These are phyloP conservation scores for Eubasilissa regina DNA, from an alignment of 1,140 invertebrate genomes.

Conservation along the genomic window DNA sequence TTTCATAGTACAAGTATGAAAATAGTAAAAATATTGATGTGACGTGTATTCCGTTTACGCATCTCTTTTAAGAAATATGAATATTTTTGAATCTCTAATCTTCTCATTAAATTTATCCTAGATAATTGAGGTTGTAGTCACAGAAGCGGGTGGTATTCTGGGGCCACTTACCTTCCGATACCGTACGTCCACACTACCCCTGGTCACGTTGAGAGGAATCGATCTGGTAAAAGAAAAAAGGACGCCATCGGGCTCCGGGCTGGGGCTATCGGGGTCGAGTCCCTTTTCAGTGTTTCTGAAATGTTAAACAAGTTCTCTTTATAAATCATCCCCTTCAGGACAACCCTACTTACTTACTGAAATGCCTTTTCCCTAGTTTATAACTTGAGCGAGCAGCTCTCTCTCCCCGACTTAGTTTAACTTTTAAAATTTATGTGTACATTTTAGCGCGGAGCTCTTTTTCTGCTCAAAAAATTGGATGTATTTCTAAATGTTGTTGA, in stretches of 20 bases:
- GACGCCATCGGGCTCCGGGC: background rate
- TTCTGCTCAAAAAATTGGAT: background rate
- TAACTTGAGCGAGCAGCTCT: slow-evolving; percentile 1
- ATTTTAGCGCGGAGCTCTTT: background rate
- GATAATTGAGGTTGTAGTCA: too few species aligned
- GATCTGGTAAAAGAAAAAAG: too few species aligned
- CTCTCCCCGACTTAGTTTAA: slow-evolving; percentile 16
- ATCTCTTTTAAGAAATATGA: too few species aligned
- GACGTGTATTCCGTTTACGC: too few species aligned
- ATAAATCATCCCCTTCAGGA: slow-evolving; percentile 22
- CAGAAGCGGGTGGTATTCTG: too few species aligned
- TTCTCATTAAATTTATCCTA: too few species aligned
- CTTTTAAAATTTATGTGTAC: slow-evolving; percentile 21
- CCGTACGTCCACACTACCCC: too few species aligned
- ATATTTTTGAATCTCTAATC: too few species aligned
- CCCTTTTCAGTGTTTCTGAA: slow-evolving; percentile 13
- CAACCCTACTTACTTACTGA: slow-evolving; percentile 2
- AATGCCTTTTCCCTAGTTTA: slow-evolving; percentile 10
- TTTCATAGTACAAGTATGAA: too few species aligned
- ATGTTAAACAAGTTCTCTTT: slow-evolving; percentile 20
- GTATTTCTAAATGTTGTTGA: slow-evolving; percentile 4
- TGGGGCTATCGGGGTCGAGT: background rate
- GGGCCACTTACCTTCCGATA: too few species aligned
- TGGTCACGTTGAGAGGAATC: too few species aligned
- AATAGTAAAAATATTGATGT: too few species aligned